Evolutionary conservation across 64 coral and sea anemone species (phyloP), one percentile per base, ranked within the genome.

Genomic region (Stichodactyla helianthus): DNA sequence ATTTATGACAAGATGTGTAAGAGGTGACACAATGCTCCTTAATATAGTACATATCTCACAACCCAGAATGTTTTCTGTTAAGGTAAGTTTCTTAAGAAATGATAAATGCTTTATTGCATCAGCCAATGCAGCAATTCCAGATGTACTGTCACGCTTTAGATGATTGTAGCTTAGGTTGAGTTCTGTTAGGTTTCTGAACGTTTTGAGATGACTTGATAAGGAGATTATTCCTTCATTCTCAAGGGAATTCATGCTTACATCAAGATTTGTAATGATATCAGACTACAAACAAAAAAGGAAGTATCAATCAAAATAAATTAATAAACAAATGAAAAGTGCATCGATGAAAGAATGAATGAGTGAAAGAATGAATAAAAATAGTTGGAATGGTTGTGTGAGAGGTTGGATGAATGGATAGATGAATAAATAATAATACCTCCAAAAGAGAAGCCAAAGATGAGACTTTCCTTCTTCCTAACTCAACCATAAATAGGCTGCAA

Each of bases 101-200:
- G 25, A 19, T 15, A 92, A n/a, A 12, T 82, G 83, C 10, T 63
- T 68, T 26, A 85, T 87, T 8, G 86, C 84, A 67, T 68, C 79
- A 12, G 90, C 90, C 74, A 92, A 13, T 65, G 79, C 35, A 23
- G 53, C 52, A n/a, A 91, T 86, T 6, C 71, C 84, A 10, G 44
- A 23, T 23, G 62, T 82, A 31, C 82, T 79, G 0, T 31, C 11
- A 16, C 63, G 74, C 18, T 23, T 71, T 6, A 92, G 17, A 10
- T 19, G 28, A 58, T 87, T 92, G 90, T 92, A 92, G 5, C 81
- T 62, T 4, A 92, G 85, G 19, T 92, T 92, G 18, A 92, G 85
- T 13, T 82, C 85, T 54, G 58, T 80, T 28, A 92, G 62, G 58
- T 92, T 87, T 15, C 52, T 87, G 7, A 87, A 77, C 60, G 84